Base-by-base conservation (phyloP, 2,113 vertebrate genomes). In the Coreoperca whiteheadi region DNA sequence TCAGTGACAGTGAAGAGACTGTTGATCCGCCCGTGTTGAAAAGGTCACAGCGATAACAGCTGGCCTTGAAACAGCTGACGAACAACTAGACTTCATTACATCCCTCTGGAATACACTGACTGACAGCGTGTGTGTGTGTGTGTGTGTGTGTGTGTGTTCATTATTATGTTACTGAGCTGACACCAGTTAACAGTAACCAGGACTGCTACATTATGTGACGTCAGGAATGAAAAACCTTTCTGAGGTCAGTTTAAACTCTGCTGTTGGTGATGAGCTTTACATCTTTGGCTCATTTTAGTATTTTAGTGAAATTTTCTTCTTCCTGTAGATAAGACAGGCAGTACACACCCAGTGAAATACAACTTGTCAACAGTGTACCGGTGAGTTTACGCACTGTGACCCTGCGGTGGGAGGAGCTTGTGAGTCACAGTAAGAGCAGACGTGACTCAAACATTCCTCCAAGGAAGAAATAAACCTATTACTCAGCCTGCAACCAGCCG, bases 11-110 rank as follows among this genome's bases (percentile, higher is more conserved):
- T 57, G 54, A 75, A 51, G 71, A 21, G 54, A 9, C 18, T 1
- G 53, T 41, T 71, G 79, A 84, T 81, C 4, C 5, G 66, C 18
- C 6, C 0, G 30, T 60, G 86, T 67, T 87, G 81, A 88, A 79
- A 90, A 90, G 89, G 81, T 88, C 79, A 76, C 32, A 64, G 39
- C 14, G 80, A n/a, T 59, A 67, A 74, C 3, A 1, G 64, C 57
- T 16, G 54, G 48, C 75, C 39, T 4, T 73, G 54, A 76, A 76
- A 65, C 83, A 81, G 81, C 86, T 84, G 83, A 82, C 30, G 68
- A 82, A 60, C 16, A 65, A 71, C 37, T 30, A 51, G 54, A 53
- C 73, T 21, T 56, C 34, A 75, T 56, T 68, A 53, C 34, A 2
- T 79, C 83, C 74, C 80, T 46, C 14, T 72, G 69, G 74, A 76